These are phyloP conservation scores for cattle (Bos taurus) DNA, from an alignment of 2,113 vertebrate genomes.

Conservation along the genomic window DNA sequence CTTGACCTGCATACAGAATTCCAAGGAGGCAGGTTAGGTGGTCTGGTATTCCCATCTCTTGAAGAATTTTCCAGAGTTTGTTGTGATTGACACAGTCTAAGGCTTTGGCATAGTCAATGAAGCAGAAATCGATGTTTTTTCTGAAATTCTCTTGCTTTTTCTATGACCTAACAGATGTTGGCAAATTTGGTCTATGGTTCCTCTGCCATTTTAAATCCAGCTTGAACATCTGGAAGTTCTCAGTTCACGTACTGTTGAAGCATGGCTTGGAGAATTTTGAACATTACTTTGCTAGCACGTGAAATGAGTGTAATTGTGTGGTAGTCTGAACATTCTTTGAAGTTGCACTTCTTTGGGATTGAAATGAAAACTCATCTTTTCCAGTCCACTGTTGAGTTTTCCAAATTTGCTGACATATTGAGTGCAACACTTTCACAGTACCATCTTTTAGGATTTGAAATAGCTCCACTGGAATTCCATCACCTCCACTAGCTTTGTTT, in stretches of 20 bases:
- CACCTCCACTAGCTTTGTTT: neutral
- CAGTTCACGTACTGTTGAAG: neutral
- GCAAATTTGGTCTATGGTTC: neutral
- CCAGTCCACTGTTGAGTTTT: neutral
- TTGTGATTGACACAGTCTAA: neutral
- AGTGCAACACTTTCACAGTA: neutral
- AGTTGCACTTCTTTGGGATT: neutral
- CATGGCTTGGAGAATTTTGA: neutral
- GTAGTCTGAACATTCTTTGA: neutral
- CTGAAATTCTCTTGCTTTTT: neutral
- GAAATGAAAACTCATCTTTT: neutral
- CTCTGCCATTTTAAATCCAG: neutral
- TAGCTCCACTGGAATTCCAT: neutral
- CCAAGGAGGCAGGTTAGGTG: neutral
- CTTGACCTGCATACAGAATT: neutral
- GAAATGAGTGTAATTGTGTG: neutral
- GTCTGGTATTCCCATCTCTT: neutral
- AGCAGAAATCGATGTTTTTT: neutral
- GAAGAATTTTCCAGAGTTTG: neutral
- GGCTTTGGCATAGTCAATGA: neutral
- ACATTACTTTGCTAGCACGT: neutral
- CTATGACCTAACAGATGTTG: neutral
- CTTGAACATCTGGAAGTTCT: neutral
- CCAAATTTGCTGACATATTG: neutral
- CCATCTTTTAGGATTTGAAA: neutral